Evolutionary conservation across 2,797 vertebrate genomes (phyloP).

Genomic region (Nannoperca obscura): DNA sequence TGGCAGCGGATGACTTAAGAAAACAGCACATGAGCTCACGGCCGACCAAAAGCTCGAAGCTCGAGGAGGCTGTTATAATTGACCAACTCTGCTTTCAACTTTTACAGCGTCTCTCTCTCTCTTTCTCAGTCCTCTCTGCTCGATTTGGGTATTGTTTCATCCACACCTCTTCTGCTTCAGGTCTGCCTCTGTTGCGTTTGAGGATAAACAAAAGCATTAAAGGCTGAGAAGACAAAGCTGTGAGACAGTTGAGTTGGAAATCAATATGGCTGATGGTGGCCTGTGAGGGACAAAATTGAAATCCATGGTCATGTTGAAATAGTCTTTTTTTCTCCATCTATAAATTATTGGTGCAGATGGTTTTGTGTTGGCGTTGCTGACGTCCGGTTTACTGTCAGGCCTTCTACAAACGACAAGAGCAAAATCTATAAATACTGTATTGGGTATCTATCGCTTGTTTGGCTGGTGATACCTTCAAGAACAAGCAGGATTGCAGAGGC

Average conservation of each 20-base stretch:
- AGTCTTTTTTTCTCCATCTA: background rate
- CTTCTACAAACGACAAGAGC: background rate
- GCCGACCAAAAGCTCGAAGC: conserved; percentile 64
- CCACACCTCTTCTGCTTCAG: conserved; percentile 18
- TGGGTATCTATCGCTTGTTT: background rate
- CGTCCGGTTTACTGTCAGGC: background rate
- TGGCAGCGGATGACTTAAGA: conserved; percentile 60
- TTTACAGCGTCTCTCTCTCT: conserved; percentile 8
- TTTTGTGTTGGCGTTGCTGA: background rate
- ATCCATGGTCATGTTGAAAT: conserved; percentile 21
- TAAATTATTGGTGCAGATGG: background rate
- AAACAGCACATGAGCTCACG: conserved; percentile 55
- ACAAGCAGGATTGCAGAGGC: background rate
- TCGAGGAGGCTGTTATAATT: conserved; percentile 73
- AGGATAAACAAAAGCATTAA: conserved; percentile 67
- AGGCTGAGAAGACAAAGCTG: conserved; percentile 37
- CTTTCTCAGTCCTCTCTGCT: conserved; percentile 30
- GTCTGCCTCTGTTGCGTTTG: conserved; percentile 40
- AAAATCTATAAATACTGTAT: background rate
- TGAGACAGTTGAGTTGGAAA: conserved; percentile 44
- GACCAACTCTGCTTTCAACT: conserved; percentile 72
- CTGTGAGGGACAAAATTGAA: conserved; percentile 48
- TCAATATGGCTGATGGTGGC: conserved; percentile 55
- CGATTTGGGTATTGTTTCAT: conserved; percentile 54
- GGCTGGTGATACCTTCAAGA: background rate